Conservation (phyloP, 2,888 invertebrate species). For the Omphaloscelis lunosa region DNA sequence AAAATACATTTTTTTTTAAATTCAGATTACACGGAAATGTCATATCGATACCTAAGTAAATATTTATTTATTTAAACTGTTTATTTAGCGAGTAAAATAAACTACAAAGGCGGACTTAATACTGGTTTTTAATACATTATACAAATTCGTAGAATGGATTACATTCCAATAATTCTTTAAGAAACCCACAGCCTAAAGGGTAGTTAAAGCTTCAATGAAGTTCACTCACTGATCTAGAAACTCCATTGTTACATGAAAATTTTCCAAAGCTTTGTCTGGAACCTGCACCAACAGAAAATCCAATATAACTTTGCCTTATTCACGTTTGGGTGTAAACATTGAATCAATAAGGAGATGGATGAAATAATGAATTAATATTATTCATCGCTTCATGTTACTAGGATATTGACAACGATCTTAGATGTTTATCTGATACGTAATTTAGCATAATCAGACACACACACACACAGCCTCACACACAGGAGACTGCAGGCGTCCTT, state of each 20-base stretch:
- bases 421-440: constrained; percentile 34
- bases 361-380: constrained; percentile 28
- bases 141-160: not conserved
- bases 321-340: not conserved
- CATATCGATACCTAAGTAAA: not conserved
- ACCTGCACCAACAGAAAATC: not conserved
- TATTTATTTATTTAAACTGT: not conserved
- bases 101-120: not conserved
- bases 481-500: too few relatives aligned
- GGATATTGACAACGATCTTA: constrained; percentile 25
- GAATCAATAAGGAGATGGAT: not conserved
- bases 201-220: not conserved
- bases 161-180: not conserved
- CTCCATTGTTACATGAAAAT: not conserved
- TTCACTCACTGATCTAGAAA: not conserved
- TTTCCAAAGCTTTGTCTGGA: not conserved
- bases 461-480: too few relatives aligned
- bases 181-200: not conserved
- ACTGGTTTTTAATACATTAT: not conserved
- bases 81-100: not conserved
- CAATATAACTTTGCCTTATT: not conserved
- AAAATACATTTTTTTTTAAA: too few relatives aligned
- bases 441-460: too few relatives aligned
- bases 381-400: constrained; percentile 33
- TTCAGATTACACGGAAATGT: constrained; percentile 7